phyloP scores from a whole-genome alignment of 2,888 invertebrate species.

The Adela reaumurella region DNA sequence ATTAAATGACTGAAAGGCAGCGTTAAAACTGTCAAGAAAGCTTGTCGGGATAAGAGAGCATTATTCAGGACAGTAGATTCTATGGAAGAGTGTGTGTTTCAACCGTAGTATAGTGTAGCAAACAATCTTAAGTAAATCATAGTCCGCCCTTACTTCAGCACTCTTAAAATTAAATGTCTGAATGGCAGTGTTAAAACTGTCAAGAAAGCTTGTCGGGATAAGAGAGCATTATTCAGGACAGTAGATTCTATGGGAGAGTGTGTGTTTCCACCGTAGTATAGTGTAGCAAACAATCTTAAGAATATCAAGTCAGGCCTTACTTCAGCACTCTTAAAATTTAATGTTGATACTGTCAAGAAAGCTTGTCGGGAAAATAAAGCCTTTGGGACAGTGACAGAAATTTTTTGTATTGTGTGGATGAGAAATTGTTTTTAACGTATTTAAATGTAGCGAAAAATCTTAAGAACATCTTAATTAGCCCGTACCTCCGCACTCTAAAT shows the following conservation, averaged over 20 bases:
- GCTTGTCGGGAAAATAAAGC: conserved; percentile 89
- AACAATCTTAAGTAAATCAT: conserved; percentile 68
- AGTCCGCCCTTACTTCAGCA: conserved; percentile 88
- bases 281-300: conserved; percentile 68
- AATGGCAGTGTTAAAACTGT: conserved; percentile 78
- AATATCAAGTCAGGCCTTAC: conserved; percentile 77
- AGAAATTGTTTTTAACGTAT: conserved; percentile 17
- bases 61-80: conserved; percentile 91
- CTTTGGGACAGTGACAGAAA: conserved; percentile 87
- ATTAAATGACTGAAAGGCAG: conserved; percentile 86
- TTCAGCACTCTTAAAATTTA: conserved; percentile 87
- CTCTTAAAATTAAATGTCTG: conserved; percentile 86
- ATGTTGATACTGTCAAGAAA: conserved; percentile 68
- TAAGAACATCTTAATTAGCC: conserved; percentile 73
- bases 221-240: conserved; percentile 81
- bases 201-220: conserved; percentile 69
- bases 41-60: conserved; percentile 72
- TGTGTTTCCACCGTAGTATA: too few relatives aligned
- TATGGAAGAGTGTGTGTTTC: conserved; percentile 69
- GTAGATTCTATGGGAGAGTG: conserved; percentile 87
- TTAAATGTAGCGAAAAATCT: too few relatives aligned
- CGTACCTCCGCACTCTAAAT: conserved; percentile 90
- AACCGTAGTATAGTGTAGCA: too few relatives aligned
- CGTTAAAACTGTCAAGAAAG: conserved; percentile 68
- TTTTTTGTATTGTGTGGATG: conserved; percentile 97